Conservation (phyloP, 2,113 vertebrate genomes). For the Heterotis niloticus region DNA sequence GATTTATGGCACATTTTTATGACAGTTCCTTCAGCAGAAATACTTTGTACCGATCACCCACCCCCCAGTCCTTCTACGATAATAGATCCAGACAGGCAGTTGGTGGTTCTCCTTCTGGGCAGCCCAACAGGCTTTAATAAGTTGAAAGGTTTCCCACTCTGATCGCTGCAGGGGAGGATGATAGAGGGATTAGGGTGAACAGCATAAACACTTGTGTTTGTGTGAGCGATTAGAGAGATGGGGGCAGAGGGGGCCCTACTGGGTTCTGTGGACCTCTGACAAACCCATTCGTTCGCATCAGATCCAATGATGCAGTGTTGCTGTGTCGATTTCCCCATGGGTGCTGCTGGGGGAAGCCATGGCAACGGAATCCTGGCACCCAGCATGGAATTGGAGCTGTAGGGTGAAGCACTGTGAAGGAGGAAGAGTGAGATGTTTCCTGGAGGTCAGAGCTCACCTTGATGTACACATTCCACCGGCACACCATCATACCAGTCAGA, state of each 20-base stretch:
- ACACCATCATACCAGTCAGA: background rate
- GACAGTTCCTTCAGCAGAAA: slow-evolving; percentile 1
- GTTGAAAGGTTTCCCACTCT: slow-evolving; percentile 26
- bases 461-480: background rate
- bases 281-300: slow-evolving; percentile 34
- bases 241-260: background rate
- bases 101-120: background rate
- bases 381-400: slow-evolving; percentile 11
- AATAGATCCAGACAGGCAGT: slow-evolving; percentile 9
- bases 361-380: slow-evolving; percentile 60
- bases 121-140: slow-evolving; percentile 27
- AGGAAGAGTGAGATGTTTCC: slow-evolving; percentile 28
- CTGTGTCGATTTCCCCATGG: slow-evolving; percentile 27
- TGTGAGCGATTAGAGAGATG: background rate
- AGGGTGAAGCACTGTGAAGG: slow-evolving; percentile 35
- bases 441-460: background rate
- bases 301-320: slow-evolving; percentile 46
- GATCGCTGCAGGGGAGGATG: slow-evolving; percentile 9
- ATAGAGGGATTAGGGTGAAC: slow-evolving; percentile 6
- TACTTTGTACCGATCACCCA: background rate
- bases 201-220: background rate
- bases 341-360: slow-evolving; percentile 56
- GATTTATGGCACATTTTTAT: background rate
- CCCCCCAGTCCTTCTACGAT: background rate
- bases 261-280: background rate